A percentile compares a stretch with the other conserved stretches of the same genome.
Conservation (phyloP, 2,113 vertebrate genomes). For the Lepus timidus region DNA sequence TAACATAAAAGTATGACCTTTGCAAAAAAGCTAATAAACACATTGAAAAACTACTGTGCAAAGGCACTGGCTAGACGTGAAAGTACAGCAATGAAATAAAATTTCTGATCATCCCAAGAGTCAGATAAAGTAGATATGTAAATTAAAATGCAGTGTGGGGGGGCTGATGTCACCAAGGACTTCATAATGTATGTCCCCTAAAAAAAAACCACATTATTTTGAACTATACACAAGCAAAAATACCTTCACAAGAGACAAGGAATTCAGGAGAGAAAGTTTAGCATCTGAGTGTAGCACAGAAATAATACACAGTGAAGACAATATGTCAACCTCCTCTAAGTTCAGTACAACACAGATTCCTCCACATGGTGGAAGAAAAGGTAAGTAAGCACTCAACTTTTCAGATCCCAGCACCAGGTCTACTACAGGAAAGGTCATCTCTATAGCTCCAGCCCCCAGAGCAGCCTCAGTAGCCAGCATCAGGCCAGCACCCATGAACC, state of each 20-base stretch:
- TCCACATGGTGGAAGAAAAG: neutral
- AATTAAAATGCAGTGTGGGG: neutral
- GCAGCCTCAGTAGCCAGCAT: neutral
- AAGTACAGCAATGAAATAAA: neutral
- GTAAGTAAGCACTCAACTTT: neutral
- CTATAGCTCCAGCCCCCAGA: neutral
- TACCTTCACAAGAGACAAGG: neutral
- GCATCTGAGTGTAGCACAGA: neutral
- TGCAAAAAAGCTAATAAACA: neutral
- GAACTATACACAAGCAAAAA: neutral
- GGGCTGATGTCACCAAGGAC: neutral
- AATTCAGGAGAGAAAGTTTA: neutral
- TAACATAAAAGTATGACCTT: slow-evolving; percentile 7
- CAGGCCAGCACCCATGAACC: neutral
- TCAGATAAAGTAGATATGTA: neutral
- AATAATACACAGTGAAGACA: neutral
- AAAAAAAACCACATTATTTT: neutral
- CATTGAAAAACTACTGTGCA: neutral
- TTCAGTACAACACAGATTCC: neutral
- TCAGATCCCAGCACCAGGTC: neutral
- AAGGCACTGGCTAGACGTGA: neutral
- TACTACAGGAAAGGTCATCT: neutral
- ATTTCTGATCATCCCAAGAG: neutral
- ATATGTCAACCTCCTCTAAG: neutral
- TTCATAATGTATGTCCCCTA: neutral